Percentiles rank a stretch among this genome's conserved stretches.
Evolutionary conservation across 2,888 invertebrate species (phyloP).

Genomic region (Laspeyria flexula): DNA sequence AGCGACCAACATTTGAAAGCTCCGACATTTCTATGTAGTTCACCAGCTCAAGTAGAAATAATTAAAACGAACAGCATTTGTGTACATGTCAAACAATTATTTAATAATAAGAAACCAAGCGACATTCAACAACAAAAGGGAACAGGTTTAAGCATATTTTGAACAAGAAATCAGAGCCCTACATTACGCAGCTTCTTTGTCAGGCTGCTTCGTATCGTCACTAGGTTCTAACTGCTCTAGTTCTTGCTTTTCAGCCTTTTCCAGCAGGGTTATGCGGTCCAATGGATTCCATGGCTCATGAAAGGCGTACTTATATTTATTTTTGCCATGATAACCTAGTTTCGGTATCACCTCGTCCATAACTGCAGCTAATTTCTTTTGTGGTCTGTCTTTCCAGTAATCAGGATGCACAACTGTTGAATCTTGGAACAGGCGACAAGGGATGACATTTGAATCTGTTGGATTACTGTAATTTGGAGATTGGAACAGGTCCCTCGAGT

Average conservation of each 20-base stretch:
- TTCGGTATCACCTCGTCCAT: slow-evolving; percentile 55
- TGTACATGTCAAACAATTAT: slow-evolving; percentile 3
- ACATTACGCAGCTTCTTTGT: slow-evolving; percentile 2
- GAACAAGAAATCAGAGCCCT: slow-evolving; percentile 64
- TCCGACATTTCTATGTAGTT: background rate
- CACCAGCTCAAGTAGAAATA: background rate
- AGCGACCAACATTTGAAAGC: background rate
- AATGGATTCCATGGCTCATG: slow-evolving; percentile 79
- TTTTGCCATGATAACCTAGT: slow-evolving; percentile 74
- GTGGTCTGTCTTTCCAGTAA: slow-evolving; percentile 65
- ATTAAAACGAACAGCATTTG: slow-evolving; percentile 4
- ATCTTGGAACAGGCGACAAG: slow-evolving; percentile 55
- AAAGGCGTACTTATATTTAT: slow-evolving; percentile 75
- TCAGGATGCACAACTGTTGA: slow-evolving; percentile 70
- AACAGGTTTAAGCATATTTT: slow-evolving; percentile 7
- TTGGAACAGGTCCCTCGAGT: slow-evolving; percentile 51
- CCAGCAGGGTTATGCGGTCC: slow-evolving; percentile 66
- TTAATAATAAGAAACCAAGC: slow-evolving; percentile 19
- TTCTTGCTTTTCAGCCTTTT: slow-evolving; percentile 70
- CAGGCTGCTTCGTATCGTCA: background rate
- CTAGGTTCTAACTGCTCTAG: slow-evolving; percentile 27
- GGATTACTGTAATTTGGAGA: slow-evolving; percentile 38
- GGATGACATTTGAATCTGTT: slow-evolving; percentile 7
- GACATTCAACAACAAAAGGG: slow-evolving; percentile 7
- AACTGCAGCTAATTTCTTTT: slow-evolving; percentile 43